Conservation (phyloP, 2,888 invertebrate genomes). For the Eristalis arbustorum region DNA sequence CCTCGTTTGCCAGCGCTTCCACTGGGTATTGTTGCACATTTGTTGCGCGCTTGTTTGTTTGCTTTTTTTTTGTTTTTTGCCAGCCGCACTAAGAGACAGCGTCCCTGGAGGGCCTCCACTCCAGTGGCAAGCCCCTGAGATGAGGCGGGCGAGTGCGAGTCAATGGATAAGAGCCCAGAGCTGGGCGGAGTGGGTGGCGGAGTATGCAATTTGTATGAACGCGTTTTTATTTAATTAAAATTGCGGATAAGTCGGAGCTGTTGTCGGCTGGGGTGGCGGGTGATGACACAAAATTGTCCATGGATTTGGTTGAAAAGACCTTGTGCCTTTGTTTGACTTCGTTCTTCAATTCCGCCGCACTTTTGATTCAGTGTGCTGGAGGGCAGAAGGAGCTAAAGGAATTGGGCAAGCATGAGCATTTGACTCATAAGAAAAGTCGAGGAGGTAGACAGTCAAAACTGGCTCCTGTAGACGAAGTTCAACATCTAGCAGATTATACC, state of each 20-base stretch:
- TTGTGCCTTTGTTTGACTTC: background rate
- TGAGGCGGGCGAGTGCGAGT: background rate
- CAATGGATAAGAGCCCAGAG: background rate
- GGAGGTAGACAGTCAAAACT: too few species aligned
- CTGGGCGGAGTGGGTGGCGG: background rate
- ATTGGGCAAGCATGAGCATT: too few species aligned
- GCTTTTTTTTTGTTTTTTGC: too few species aligned
- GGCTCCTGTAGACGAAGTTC: too few species aligned
- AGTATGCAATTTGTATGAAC: background rate
- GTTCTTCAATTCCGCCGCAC: background rate
- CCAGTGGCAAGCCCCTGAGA: background rate
- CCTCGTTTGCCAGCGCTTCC: slow-evolving; percentile 29
- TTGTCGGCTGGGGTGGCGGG: background rate
- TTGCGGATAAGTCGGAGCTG: background rate
- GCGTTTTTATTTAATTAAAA: background rate
- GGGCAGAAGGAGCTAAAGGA: too few species aligned
- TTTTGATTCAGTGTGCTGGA: background rate
- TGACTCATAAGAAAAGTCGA: too few species aligned
- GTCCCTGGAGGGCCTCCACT: background rate
- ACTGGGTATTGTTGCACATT: slow-evolving; percentile 50
- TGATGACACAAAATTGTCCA: background rate
- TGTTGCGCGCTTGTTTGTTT: slow-evolving; percentile 57
- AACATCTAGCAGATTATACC: too few species aligned
- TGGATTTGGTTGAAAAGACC: background rate
- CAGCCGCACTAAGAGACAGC: background rate